These are phyloP conservation scores for Antennarius maculatus DNA, from an alignment of 2,797 vertebrate genomes.

Conservation along the genomic window DNA sequence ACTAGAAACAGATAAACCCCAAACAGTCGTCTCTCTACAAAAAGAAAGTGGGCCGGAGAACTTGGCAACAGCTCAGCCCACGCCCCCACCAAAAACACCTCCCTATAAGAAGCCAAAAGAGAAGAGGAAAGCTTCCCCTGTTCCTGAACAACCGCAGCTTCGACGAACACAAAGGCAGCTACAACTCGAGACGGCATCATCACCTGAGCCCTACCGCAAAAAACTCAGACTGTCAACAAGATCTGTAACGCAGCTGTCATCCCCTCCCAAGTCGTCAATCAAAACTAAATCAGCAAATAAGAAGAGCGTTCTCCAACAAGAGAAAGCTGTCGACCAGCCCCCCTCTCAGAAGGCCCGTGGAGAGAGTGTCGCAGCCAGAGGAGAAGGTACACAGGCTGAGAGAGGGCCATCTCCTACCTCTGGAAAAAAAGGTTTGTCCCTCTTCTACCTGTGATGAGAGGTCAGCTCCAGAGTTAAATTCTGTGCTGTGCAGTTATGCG, in stretches of 20 bases:
- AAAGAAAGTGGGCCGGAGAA: conserved; percentile 14
- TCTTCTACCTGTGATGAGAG: background rate
- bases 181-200: conserved; percentile 1
- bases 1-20: conserved; percentile 15
- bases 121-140: conserved; percentile 6
- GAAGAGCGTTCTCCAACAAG: background rate
- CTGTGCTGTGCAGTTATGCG: too few species aligned
- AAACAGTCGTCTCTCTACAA: conserved; percentile 12
- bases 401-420: background rate
- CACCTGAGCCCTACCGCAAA: conserved; percentile 14
- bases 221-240: conserved; percentile 46
- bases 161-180: conserved; percentile 36
- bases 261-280: conserved; percentile 10
- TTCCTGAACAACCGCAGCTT: background rate
- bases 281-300: conserved; percentile 9
- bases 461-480: too few species aligned
- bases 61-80: background rate
- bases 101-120: conserved; percentile 14
- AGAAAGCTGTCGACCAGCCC: background rate
- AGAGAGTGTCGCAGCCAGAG: background rate
- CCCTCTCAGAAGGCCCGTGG: conserved; percentile 58
- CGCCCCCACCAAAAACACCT: background rate
- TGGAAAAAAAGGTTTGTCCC: conserved; percentile 46
- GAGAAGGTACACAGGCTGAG: conserved; percentile 21
- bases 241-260: background rate